Base-by-base conservation (phyloP, 2,113 vertebrate species). In the Engystomops pustulosus region DNA sequence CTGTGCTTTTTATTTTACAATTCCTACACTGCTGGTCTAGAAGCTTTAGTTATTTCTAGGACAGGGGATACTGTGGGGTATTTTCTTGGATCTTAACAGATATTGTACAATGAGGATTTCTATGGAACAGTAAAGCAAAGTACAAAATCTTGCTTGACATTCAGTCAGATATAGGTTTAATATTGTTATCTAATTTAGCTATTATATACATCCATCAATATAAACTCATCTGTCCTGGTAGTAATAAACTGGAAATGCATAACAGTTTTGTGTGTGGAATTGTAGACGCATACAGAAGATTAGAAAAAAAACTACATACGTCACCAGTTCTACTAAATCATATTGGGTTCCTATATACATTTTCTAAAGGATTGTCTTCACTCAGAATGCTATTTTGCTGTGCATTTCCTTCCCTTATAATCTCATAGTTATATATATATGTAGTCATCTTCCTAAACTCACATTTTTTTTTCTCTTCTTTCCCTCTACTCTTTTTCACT, bases 391-490 rank as follows among this genome's bases (percentile, higher is more conserved):
- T 41, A 6, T 44, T n/a, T 34, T 70, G 49, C 30, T 14, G 11
- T 44, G 58, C 45, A 58, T 32, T 70, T 38, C 5, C 58, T 25
- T 11, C 18, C n/a, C 32, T 41, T n/a, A 1, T 53, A 23, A 8
- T 41, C 25, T 20, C 14, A 32, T 23, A 9, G 12, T 41, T 41
- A 5, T 36, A 36, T 36, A 9, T 58, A 41, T 25, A 55, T 7
- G 8, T 55, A 55, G 44, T 47, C 9, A 7, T n/a, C 30, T 55
- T 69, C 4, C 25, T 44, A 3, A 1, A 60, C 79, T 85, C 74
- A 53, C 18, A 8, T n/a, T n/a, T n/a, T 41, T 47, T 55, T 67
- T 79, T 49, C 47, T 85, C 36, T 70, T 79, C 36, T 79, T n/a
- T 79, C 49, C 65, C 17, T 55, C 20, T 23, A 27, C 20, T 44